Evolutionary conservation across 2,797 vertebrate genomes (phyloP).

Genomic region (Sciurus vulgaris): DNA sequence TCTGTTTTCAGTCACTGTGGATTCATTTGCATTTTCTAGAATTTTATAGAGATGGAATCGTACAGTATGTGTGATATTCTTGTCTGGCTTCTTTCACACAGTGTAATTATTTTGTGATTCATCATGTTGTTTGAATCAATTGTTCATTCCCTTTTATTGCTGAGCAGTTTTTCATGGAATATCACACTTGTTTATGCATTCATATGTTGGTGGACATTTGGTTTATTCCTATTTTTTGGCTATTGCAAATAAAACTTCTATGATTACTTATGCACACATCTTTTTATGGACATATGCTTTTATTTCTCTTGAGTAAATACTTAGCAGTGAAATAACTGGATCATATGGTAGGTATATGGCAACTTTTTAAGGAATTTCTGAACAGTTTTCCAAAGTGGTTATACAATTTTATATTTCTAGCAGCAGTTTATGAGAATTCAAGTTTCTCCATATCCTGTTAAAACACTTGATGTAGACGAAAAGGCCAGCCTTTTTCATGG

Average conservation of each 20-base stretch:
- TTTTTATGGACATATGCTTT: neutral
- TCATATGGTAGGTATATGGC: neutral
- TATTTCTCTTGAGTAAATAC: slow-evolving; percentile 9
- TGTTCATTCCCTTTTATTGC: slow-evolving; percentile 9
- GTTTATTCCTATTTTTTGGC: neutral
- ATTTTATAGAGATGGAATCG: slow-evolving; percentile 3
- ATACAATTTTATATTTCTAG: neutral
- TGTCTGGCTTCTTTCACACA: neutral
- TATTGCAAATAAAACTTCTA: neutral
- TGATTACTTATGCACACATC: neutral
- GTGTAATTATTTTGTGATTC: slow-evolving; percentile 20
- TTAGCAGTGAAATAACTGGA: slow-evolving; percentile 21
- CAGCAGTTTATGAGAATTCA: neutral
- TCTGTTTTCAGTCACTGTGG: neutral
- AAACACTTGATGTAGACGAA: neutral
- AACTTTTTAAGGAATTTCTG: slow-evolving; percentile 4
- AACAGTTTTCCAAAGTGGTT: neutral
- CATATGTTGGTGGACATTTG: neutral
- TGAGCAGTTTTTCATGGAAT: slow-evolving; percentile 4
- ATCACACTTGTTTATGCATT: neutral
- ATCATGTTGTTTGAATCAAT: neutral
- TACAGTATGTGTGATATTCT: neutral
- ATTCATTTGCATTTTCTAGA: neutral
- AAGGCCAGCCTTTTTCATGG: neutral
- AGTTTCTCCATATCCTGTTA: neutral